Conservation (phyloP, 2,888 invertebrate genomes). For the Allygus modestus region DNA sequence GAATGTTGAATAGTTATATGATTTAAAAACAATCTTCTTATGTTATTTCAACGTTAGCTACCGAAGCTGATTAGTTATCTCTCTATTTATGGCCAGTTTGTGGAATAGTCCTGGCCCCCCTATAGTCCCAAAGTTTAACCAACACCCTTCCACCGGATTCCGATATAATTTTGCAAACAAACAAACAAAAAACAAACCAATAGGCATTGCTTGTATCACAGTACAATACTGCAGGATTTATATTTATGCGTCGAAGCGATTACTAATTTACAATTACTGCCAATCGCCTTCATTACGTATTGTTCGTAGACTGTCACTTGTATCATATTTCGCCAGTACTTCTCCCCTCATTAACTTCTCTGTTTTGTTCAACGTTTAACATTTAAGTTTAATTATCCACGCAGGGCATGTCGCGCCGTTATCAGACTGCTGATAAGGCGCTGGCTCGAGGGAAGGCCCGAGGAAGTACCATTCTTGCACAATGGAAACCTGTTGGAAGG, state of each 20-base stretch:
- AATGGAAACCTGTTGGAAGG: neutral
- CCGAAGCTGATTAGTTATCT: too few relatives aligned
- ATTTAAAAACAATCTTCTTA: too few relatives aligned
- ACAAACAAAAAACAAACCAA: too few relatives aligned
- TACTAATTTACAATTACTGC: neutral
- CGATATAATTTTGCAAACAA: too few relatives aligned
- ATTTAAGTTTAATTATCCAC: slow-evolving; percentile 28
- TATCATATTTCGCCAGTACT: neutral
- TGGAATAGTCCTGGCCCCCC: too few relatives aligned
- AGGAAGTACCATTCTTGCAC: neutral
- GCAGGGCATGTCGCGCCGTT: neutral
- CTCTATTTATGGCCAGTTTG: too few relatives aligned
- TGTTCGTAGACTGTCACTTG: neutral
- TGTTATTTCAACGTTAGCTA: too few relatives aligned
- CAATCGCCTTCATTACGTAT: neutral
- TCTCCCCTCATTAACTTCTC: slow-evolving; percentile 32
- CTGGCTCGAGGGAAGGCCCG: neutral
- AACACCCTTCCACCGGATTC: too few relatives aligned
- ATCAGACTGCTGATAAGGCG: slow-evolving; percentile 17
- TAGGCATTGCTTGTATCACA: too few relatives aligned
- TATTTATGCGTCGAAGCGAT: neutral
- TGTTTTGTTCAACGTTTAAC: neutral
- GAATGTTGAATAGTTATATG: too few relatives aligned
- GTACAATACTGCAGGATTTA: too few relatives aligned
- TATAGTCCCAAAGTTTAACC: too few relatives aligned